Evolutionary conservation across 1,140 invertebrate genomes (phyloP).

Genomic region (Venustaconcha ellipsiformis): DNA sequence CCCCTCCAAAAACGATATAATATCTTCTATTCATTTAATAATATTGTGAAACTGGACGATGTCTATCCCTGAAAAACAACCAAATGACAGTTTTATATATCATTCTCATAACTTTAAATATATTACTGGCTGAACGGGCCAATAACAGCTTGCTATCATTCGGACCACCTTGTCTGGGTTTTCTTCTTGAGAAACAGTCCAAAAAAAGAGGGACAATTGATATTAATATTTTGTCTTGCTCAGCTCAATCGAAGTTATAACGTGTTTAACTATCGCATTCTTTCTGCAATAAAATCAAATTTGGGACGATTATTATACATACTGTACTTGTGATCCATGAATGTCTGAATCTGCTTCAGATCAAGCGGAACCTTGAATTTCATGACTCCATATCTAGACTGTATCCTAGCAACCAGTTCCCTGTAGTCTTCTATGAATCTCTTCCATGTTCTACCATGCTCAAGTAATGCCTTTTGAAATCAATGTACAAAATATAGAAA

Average conservation of each 20-base stretch:
- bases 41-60: too few species aligned
- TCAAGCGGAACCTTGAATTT: conserved; percentile 33
- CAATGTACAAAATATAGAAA: too few species aligned
- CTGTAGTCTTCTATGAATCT: conserved; percentile 46
- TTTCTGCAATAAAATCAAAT: background rate
- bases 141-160: too few species aligned
- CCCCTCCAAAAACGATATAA: too few species aligned
- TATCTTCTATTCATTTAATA: too few species aligned
- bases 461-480: conserved; percentile 35
- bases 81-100: too few species aligned
- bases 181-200: too few species aligned
- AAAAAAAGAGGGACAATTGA: background rate
- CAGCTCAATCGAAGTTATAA: background rate
- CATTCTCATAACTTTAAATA: too few species aligned
- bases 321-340: conserved; percentile 51
- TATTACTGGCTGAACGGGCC: too few species aligned
- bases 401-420: conserved; percentile 43
- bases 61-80: too few species aligned
- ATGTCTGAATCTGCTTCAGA: conserved; percentile 41
- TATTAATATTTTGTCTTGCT: background rate
- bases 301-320: conserved; percentile 6
- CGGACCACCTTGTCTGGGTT: too few species aligned
- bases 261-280: background rate
- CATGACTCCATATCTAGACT: conserved; percentile 40
- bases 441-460: conserved; percentile 45